A percentile compares a stretch with the other conserved stretches of the same genome.
These are phyloP conservation scores for Procavia capensis DNA, from an alignment of 2,113 vertebrate species.

Conservation along the genomic window DNA sequence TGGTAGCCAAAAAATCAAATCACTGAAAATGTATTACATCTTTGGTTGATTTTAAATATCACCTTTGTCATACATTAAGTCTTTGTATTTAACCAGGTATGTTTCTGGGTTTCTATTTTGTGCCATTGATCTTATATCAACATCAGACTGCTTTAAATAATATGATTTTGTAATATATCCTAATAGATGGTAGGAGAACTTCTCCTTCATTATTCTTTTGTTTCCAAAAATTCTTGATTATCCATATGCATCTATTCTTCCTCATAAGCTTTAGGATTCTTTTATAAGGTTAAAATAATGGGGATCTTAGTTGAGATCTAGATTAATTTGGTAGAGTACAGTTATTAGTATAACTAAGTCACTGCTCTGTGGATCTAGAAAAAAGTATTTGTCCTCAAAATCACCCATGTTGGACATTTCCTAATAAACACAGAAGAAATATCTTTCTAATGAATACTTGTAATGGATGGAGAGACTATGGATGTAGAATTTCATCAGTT, in stretches of 20 bases:
- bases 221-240: neutral
- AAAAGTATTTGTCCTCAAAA: neutral
- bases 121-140: neutral
- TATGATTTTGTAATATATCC: constrained; percentile 1
- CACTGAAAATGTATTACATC: neutral
- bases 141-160: neutral
- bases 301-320: neutral
- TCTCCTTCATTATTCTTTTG: neutral
- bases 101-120: neutral
- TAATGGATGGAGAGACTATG: neutral
- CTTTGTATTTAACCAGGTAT: neutral
- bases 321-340: neutral
- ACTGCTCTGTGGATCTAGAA: neutral
- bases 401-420: neutral
- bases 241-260: neutral
- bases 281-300: neutral
- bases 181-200: neutral
- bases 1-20: neutral
- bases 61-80: neutral
- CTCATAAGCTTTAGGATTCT: neutral
- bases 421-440: neutral
- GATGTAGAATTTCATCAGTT: neutral
- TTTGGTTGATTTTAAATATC: constrained; percentile 1
- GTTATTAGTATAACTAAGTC: neutral
- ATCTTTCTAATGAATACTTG: neutral